A percentile compares a stretch with the other conserved stretches of the same genome.
Conservation (phyloP, 2,113 vertebrate genomes). For the Spheniscus mendiculus region DNA sequence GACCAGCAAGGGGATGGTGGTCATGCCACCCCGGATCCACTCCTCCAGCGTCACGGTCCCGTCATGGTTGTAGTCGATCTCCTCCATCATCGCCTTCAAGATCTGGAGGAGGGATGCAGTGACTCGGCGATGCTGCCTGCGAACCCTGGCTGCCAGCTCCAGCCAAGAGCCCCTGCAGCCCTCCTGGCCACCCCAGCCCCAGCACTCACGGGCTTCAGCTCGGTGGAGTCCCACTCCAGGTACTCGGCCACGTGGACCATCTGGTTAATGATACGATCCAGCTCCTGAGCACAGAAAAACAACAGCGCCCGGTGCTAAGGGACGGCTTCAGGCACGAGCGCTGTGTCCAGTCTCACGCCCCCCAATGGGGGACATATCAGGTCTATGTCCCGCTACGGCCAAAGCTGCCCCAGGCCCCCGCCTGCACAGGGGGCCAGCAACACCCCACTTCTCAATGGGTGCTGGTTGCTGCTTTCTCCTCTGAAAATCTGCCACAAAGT, state of each 20-base stretch:
- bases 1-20: conserved; percentile 92
- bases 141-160: not conserved
- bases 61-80: conserved; percentile 89
- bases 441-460: not conserved
- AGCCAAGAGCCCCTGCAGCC: fast-evolving
- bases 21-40: conserved; percentile 94
- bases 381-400: fast-evolving
- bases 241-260: conserved; percentile 96
- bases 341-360: not conserved
- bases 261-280: conserved; percentile 93
- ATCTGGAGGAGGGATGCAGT: conserved; percentile 46
- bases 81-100: conserved; percentile 80
- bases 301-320: fast-evolving
- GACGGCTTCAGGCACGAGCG: fast-evolving
- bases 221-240: conserved; percentile 93
- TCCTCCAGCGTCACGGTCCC: conserved; percentile 92
- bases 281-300: conserved; percentile 70
- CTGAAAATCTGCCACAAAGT: not conserved
- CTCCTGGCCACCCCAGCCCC: not conserved
- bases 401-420: fast-evolving
- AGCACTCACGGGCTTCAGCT: conserved; percentile 84
- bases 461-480: not conserved
- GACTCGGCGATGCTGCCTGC: fast-evolving
- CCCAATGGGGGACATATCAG: fast-evolving
- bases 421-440: fast-evolving